Evolutionary conservation across 1,140 invertebrate genomes (phyloP), one percentile per base, ranked within the genome.

Genomic region (Catajapyx aquilonaris): DNA sequence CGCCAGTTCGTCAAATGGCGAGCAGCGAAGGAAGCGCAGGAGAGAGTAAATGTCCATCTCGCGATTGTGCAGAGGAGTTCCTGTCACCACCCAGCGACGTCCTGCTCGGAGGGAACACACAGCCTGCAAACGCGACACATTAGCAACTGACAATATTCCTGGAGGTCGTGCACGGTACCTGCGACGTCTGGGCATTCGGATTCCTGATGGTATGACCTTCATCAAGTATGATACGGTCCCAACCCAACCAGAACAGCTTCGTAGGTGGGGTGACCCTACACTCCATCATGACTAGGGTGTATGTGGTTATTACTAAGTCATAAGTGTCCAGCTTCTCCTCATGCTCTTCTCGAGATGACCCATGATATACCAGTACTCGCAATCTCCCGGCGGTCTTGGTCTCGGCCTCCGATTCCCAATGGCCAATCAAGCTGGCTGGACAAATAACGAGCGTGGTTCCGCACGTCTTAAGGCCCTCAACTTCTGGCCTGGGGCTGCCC

Each of bases 11-110:
- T 90, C 75, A 53, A 91, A 90, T 1, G 85, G 85, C n/a, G 73
- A 66, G 52, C 76, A 83, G 13, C 69, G 59, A 1, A 91, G 51
- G 56, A 87, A 93, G 52, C 84, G 83, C 1, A 95, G 52, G 15
- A 94, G 56, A 1, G 86, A 75, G 59, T 76, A 94, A 15, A 94
- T 62, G 59, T 95, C 87, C 25, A 77, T 52, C 49, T 88, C 74
- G 53, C 86, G 80, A 53, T 97, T 96, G 45, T 96, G 90, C 35
- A 97, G 76, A 0, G 90, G 90, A 0, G 91, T 97, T 9, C 91
- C 91, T 5, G 88, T 91, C 1, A 96, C 59, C 0, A 71, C 74
- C 87, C 87, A 95, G 30, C 83, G 66, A 20, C 68, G 63, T 31
- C 52, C 57, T 0, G 62, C 69, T 1, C 46, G 44, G 3, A 95